phyloP scores from a whole-genome alignment of 1,140 invertebrate species.

The Stegodyphus dumicola region DNA sequence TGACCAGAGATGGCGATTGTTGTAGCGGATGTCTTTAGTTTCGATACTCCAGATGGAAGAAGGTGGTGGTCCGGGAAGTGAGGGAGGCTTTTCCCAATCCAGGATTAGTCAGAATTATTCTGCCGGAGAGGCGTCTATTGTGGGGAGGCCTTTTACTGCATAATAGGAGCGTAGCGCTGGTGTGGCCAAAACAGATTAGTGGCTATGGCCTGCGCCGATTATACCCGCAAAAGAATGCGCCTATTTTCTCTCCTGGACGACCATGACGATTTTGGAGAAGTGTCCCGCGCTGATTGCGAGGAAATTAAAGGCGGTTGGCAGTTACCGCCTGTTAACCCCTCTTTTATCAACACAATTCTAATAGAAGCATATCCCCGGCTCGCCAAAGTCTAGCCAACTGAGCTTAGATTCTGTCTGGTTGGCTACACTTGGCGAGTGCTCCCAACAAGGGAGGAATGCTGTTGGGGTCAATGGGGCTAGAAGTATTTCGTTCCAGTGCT shows the following conservation, averaged over 20 bases:
- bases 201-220: slow-evolving; percentile 55
- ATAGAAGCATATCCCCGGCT: slow-evolving; percentile 49
- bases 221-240: slow-evolving; percentile 50
- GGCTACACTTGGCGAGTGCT: slow-evolving; percentile 1
- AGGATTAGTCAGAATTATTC: slow-evolving; percentile 59
- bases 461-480: slow-evolving; percentile 1
- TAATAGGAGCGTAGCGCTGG: slow-evolving; percentile 46
- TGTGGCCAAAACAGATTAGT: slow-evolving; percentile 55
- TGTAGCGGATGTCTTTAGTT: slow-evolving; percentile 19
- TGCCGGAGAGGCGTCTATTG: slow-evolving; percentile 48
- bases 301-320: slow-evolving; percentile 53
- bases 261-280: slow-evolving; percentile 33
- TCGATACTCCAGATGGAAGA: slow-evolving; percentile 52
- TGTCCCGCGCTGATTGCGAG: slow-evolving; percentile 51
- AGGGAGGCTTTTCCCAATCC: slow-evolving; percentile 51
- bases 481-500: slow-evolving; percentile 8
- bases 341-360: slow-evolving; percentile 52
- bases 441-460: not conserved
- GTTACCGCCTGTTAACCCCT: slow-evolving; percentile 49
- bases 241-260: slow-evolving; percentile 28
- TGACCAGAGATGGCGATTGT: slow-evolving; percentile 23
- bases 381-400: not conserved
- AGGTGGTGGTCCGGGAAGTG: slow-evolving; percentile 16
- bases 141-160: slow-evolving; percentile 53
- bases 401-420: slow-evolving; percentile 6